Conservation (phyloP, 2,797 vertebrate species). For the Darevskia mixta region DNA sequence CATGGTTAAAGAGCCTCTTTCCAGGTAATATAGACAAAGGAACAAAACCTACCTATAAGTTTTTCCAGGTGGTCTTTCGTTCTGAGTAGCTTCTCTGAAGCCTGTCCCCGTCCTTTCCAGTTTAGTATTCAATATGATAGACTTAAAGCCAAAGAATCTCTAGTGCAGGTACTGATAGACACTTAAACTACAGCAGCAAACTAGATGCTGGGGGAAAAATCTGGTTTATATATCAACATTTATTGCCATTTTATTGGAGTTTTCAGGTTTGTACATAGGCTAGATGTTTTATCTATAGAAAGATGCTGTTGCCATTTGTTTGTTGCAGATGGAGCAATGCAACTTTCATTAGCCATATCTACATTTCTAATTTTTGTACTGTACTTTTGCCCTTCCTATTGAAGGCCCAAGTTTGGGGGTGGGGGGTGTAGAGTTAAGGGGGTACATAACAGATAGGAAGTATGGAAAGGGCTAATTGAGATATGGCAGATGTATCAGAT, state of each 20-base stretch:
- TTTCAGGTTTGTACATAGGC: slow-evolving; percentile 29
- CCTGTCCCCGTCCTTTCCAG: not conserved
- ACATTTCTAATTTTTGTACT: slow-evolving; percentile 47
- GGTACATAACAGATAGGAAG: slow-evolving; percentile 31
- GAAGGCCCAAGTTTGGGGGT: slow-evolving; percentile 39
- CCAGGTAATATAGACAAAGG: slow-evolving; percentile 34
- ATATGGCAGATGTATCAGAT: slow-evolving; percentile 67
- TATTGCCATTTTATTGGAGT: slow-evolving; percentile 33
- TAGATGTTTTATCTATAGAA: slow-evolving; percentile 44
- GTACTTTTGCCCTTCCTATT: slow-evolving; percentile 35
- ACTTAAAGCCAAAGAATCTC: slow-evolving; percentile 70
- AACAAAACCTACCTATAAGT: slow-evolving; percentile 10
- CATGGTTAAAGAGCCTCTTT: slow-evolving; percentile 5
- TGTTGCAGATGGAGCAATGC: slow-evolving; percentile 57
- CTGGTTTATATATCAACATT: slow-evolving; percentile 47
- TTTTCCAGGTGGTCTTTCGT: slow-evolving; percentile 32
- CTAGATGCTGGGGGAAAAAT: slow-evolving; percentile 14
- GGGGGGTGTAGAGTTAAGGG: not conserved
- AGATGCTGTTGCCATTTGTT: slow-evolving; percentile 53
- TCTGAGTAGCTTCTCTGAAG: slow-evolving; percentile 47
- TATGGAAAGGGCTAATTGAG: slow-evolving; percentile 48
- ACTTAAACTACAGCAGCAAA: slow-evolving; percentile 39
- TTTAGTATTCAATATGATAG: slow-evolving; percentile 35
- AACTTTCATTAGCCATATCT: slow-evolving; percentile 36
- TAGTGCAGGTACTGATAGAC: slow-evolving; percentile 9